Evolutionary conservation across 2,797 vertebrate genomes (phyloP).

Genomic region (Enteromius anoplus): DNA sequence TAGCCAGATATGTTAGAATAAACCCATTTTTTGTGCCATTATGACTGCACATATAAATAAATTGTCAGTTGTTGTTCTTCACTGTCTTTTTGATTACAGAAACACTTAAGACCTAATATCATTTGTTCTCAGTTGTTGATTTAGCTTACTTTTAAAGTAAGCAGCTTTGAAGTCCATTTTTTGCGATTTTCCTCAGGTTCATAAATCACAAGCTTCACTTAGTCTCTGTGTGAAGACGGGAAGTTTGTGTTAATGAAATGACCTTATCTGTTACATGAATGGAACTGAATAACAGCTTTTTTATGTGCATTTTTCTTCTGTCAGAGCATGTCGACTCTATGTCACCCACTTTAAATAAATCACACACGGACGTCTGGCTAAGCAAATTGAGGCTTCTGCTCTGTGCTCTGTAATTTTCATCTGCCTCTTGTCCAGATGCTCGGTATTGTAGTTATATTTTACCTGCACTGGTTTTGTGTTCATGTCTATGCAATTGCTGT

Average conservation of each 20-base stretch:
- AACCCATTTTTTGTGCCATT: constrained; percentile 16
- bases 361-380: not conserved
- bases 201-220: not conserved
- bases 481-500: constrained; percentile 26
- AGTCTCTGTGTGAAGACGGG: not conserved
- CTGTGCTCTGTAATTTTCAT: constrained; percentile 19
- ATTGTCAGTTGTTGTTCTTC: not conserved
- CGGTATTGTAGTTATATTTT: constrained; percentile 3
- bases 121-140: constrained; percentile 11
- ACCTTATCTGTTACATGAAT: not conserved
- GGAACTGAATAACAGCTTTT: not conserved
- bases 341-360: constrained; percentile 1
- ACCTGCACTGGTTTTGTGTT: constrained; percentile 27
- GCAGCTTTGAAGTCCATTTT: not conserved
- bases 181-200: constrained; percentile 38
- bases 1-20: not conserved
- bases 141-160: constrained; percentile 1
- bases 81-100: not conserved
- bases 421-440: constrained; percentile 1
- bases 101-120: not conserved
- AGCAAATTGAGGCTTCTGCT: constrained; percentile 25
- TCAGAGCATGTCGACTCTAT: not conserved
- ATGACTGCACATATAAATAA: not conserved
- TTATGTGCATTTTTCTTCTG: constrained; percentile 21
- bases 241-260: not conserved